Evolutionary conservation across 2,797 vertebrate species (phyloP).

Genomic region (Lateolabrax maculatus): DNA sequence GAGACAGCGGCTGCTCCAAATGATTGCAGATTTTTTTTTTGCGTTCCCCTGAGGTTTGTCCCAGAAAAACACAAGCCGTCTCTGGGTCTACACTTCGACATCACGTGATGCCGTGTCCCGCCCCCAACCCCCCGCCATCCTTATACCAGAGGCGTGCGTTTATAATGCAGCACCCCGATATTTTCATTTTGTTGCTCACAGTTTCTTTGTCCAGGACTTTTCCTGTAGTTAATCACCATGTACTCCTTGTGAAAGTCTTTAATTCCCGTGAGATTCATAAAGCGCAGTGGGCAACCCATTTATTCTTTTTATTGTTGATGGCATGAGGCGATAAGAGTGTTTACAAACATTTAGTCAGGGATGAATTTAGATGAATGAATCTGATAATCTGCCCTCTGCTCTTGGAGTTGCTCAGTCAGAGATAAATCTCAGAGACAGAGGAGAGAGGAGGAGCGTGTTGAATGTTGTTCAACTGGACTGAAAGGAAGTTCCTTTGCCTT

Average conservation of each 20-base stretch:
- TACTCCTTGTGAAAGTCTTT: background rate
- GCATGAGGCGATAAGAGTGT: background rate
- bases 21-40: slow-evolving; percentile 39
- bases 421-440: slow-evolving; percentile 30
- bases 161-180: slow-evolving; percentile 10
- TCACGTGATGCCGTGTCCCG: slow-evolving; percentile 30
- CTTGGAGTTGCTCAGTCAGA: slow-evolving; percentile 5
- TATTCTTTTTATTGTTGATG: background rate
- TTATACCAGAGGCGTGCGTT: background rate
- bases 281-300: background rate
- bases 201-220: background rate
- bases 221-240: background rate
- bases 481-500: slow-evolving; percentile 15
- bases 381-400: slow-evolving; percentile 16
- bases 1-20: slow-evolving; percentile 46
- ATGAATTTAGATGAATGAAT: slow-evolving; percentile 6
- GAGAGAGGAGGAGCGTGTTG: slow-evolving; percentile 23
- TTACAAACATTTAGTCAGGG: slow-evolving; percentile 20
- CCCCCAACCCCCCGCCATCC: background rate
- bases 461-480: slow-evolving; percentile 66
- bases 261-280: slow-evolving; percentile 16
- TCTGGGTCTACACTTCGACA: slow-evolving; percentile 34
- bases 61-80: slow-evolving; percentile 77
- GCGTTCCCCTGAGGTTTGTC: slow-evolving; percentile 67
- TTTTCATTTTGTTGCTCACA: slow-evolving; percentile 10